Base-by-base conservation (phyloP, 2,888 invertebrate genomes). In the Stenotaenia linearis region DNA sequence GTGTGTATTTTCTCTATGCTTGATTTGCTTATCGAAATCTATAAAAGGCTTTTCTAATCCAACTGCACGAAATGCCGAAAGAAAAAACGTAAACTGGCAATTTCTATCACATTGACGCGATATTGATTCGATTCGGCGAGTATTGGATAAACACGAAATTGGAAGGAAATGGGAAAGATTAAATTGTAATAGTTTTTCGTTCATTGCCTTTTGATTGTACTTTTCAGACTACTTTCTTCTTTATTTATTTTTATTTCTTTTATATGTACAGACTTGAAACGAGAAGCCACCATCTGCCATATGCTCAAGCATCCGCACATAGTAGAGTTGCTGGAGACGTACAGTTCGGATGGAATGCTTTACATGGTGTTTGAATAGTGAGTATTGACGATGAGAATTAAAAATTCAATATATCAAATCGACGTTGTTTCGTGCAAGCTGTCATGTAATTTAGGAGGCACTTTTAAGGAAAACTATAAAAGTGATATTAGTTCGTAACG, bases 301-400 rank as follows among this genome's bases (percentile, higher is more conserved):
- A 96, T 97, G 95, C 89, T 99, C 84, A 98, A 98, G 87, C 98
- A 99, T 88, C 87, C 88, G 1, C 98, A 98, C 88, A 98, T 99
- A 84, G 98, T 98, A 83, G 98, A 98, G 88, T 90, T 99, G 79
- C 89, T 98, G 84, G 98, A 99, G 88, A 98, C 98, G 0, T 98
- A 98, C 90, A 97, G 97, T 86, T 97, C 97, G 5, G 98, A 98
- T 88, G 97, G 97, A 84, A 96, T 97, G 95, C 91, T 98, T 25
- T 98, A 98, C 87, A 98, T 98, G 98, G 97, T 98, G 82, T 98
- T 98, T 88, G 98, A 98, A 91, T 97, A 94, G 97, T 98, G 90
- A 95, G 97, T 94, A 87, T 61, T 10, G 1, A 3, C 12, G 9
- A 9, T 61, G 9, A 25, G 61, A 61, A 61, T 61, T 61, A 61